phyloP scores from a whole-genome alignment of 2,113 vertebrate genomes.

The Nesoenas mayeri region DNA sequence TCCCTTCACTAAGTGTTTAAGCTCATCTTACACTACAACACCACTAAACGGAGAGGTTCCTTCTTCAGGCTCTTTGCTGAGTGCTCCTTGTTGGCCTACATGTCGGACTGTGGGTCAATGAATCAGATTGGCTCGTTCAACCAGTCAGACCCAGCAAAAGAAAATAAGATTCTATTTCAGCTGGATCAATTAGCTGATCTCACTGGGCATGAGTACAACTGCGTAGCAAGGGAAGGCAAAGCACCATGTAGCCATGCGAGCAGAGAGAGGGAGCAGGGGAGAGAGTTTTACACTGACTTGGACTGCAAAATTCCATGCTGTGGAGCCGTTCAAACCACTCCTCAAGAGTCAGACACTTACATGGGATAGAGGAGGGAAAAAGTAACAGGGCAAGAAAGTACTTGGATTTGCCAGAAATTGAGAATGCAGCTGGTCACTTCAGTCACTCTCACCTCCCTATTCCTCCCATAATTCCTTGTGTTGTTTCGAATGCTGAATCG shows the following conservation, averaged over 20 bases:
- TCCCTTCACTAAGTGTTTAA: neutral
- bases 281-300: too few relatives aligned
- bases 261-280: neutral
- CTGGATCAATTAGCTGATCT: neutral
- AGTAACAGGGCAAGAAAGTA: neutral
- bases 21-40: neutral
- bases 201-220: neutral
- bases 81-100: neutral
- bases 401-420: neutral
- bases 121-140: neutral
- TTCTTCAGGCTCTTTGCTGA: neutral
- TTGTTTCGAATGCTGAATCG: neutral
- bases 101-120: neutral
- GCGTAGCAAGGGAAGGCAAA: neutral
- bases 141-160: neutral
- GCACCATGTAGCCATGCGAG: neutral
- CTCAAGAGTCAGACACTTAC: neutral
- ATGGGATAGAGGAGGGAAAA: neutral
- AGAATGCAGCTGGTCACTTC: neutral
- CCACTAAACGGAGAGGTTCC: neutral
- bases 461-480: neutral
- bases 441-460: fast-evolving
- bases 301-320: neutral
- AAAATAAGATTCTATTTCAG: neutral
- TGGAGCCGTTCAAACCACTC: neutral